phyloP scores from a whole-genome alignment of 1,140 invertebrate species.

The Drosophila orena region DNA sequence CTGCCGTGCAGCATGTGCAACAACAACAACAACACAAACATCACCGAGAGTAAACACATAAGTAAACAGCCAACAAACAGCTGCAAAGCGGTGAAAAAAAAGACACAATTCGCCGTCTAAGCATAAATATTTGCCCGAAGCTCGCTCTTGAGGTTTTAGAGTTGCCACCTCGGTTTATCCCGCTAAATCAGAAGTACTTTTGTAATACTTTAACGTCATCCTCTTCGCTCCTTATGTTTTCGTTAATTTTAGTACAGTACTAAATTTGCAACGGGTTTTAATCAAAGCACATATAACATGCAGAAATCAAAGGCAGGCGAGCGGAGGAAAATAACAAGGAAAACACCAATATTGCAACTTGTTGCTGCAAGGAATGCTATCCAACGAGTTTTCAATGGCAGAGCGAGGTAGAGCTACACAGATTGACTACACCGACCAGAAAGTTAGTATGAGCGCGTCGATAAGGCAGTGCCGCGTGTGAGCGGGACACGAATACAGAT shows the following conservation, averaged over 20 bases:
- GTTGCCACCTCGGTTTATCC: constrained; percentile 1
- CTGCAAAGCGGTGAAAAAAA: constrained; percentile 41
- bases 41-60: constrained; percentile 52
- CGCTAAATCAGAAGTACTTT: constrained; percentile 1
- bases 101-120: constrained; percentile 32
- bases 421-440: constrained; percentile 25
- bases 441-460: constrained; percentile 29
- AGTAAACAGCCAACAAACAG: constrained; percentile 61
- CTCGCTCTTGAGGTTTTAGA: not conserved
- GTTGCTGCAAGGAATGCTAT: constrained; percentile 72
- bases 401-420: constrained; percentile 17
- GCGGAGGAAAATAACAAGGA: constrained; percentile 26
- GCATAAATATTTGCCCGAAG: constrained; percentile 51
- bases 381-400: constrained; percentile 64
- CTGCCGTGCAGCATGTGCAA: constrained; percentile 19
- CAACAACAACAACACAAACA: constrained; percentile 29
- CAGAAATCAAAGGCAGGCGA: constrained; percentile 21
- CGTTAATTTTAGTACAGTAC: not conserved
- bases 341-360: constrained; percentile 55
- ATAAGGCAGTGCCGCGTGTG: constrained; percentile 14
- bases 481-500: constrained; percentile 23
- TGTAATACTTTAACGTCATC: not conserved
- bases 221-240: not conserved
- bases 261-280: constrained; percentile 23
- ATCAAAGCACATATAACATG: constrained; percentile 18